phyloP scores from a whole-genome alignment of 1,140 invertebrate genomes.

The Solenopsis fugax region DNA sequence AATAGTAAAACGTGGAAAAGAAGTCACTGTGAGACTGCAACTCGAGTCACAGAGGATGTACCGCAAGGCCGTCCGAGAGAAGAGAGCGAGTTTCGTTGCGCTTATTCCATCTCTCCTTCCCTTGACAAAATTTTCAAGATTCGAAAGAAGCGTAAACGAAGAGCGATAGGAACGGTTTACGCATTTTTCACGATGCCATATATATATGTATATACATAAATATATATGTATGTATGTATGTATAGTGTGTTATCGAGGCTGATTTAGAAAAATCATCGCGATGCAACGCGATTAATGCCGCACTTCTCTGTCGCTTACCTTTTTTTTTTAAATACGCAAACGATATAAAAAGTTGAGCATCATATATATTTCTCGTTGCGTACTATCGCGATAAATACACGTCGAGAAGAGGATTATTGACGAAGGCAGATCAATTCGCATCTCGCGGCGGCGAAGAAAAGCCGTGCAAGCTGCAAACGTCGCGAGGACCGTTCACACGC shows the following conservation, averaged over 20 bases:
- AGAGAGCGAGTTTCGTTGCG: conserved; percentile 64
- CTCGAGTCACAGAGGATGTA: conserved; percentile 63
- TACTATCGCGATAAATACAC: conserved; percentile 71
- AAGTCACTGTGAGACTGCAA: conserved; percentile 62
- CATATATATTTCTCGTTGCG: conserved; percentile 73
- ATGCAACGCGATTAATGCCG: conserved; percentile 33
- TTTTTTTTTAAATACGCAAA: conserved; percentile 75
- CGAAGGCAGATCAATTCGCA: conserved; percentile 68
- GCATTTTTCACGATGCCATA: conserved; percentile 67
- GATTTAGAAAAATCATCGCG: conserved; percentile 65
- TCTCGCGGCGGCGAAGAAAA: conserved; percentile 65
- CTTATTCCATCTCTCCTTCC: conserved; percentile 28
- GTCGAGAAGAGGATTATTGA: conserved; percentile 72
- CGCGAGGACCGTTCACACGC: conserved; percentile 39
- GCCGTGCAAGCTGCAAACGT: conserved; percentile 67
- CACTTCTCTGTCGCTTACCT: conserved; percentile 24
- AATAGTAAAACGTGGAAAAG: conserved; percentile 74
- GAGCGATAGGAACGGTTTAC: conserved; percentile 80
- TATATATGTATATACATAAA: conserved; percentile 8
- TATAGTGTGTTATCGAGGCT: neutral
- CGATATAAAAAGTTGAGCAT: conserved; percentile 84
- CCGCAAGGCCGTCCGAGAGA: conserved; percentile 66
- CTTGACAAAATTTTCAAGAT: conserved; percentile 42
- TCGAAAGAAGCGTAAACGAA: conserved; percentile 78
- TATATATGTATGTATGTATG: conserved; percentile 20